Evolutionary conservation across 2,888 invertebrate species (phyloP), one percentile per base, ranked within the genome.

Genomic region (Diplazon laetatorius): DNA sequence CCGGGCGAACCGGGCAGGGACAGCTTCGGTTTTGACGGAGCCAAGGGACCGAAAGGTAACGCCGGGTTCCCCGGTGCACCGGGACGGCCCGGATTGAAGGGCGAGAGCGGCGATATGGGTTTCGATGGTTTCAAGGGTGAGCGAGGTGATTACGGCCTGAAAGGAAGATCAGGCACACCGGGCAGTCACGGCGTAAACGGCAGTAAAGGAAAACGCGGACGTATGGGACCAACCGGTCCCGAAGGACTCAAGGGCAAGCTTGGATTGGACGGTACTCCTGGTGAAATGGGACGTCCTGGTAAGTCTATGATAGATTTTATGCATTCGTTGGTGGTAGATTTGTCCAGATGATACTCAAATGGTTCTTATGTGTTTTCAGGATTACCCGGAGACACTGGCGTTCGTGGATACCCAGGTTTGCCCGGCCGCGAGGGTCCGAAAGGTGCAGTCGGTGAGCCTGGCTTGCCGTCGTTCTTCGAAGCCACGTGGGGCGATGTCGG

Each of bases 171-270:
- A 2, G 90, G 90, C 4, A 6, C 22, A 1, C 85, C 85, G 30
- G 92, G 92, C 42, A 68, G 77, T 1, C 70, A 85, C 18, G 92
- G 93, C 70, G 69, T 74, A 44, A 63, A 87, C 59, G 96, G 96
- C 35, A 92, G 92, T 78, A 97, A 97, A 90, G 98, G 98, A 80
- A 95, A 95, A 78, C 89, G 93, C 10, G 97, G 97, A 1, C 94
- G 94, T 4, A 82, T 94, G 30, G 96, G 97, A 57, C 95, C 95
- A n/a, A 93, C 93, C n/a, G 97, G 96, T 59, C 80, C 88, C 35
- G 87, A 91, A 10, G 95, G 95, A 18, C 89, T 90, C 0, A 95
- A 95, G 86, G 96, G 95, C 82, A 93, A 94, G 60, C 88, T 89
- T 69, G 96, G 96, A 55, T 87, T 90, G 1, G 86, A 91, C 42